These are phyloP conservation scores for Sebastes vulpes DNA, from an alignment of 2,797 vertebrate species.

Conservation along the genomic window DNA sequence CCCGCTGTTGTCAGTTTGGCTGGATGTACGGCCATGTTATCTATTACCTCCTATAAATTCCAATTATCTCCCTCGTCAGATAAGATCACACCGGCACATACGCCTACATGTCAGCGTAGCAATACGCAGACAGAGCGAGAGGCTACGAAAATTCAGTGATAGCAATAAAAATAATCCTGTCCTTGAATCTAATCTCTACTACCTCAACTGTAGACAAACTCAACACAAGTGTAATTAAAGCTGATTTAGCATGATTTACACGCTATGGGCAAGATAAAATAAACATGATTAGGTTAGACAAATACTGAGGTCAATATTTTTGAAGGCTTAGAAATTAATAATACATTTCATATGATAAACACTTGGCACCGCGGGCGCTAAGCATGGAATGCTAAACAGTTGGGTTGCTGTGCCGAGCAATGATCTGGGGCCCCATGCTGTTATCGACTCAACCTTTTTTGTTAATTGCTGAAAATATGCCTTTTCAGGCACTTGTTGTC, in stretches of 20 bases:
- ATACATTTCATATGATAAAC: constrained; percentile 80
- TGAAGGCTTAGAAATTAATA: constrained; percentile 84
- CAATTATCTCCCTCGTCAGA: constrained; percentile 74
- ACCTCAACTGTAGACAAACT: constrained; percentile 64
- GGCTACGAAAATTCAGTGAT: constrained; percentile 36
- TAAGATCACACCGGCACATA: constrained; percentile 59
- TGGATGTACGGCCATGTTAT: constrained; percentile 58
- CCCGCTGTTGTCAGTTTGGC: constrained; percentile 42
- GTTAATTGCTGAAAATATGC: constrained; percentile 46
- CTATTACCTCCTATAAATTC: constrained; percentile 77
- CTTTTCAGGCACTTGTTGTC: constrained; percentile 33
- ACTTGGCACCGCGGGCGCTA: constrained; percentile 45
- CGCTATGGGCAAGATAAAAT: constrained; percentile 77
- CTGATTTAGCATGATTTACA: constrained; percentile 85
- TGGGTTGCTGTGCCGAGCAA: constrained; percentile 6
- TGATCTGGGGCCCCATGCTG: constrained; percentile 63
- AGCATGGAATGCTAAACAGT: constrained; percentile 66
- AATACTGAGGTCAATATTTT: constrained; percentile 85
- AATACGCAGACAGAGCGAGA: constrained; percentile 28
- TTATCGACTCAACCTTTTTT: constrained; percentile 33
- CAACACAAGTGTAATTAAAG: constrained; percentile 81
- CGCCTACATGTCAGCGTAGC: constrained; percentile 13
- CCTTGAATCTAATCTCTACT: constrained; percentile 72
- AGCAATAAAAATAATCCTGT: constrained; percentile 62
- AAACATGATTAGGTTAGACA: constrained; percentile 84